Conservation (phyloP, 1,140 invertebrate genomes). For the Apocrypta bakeri region DNA sequence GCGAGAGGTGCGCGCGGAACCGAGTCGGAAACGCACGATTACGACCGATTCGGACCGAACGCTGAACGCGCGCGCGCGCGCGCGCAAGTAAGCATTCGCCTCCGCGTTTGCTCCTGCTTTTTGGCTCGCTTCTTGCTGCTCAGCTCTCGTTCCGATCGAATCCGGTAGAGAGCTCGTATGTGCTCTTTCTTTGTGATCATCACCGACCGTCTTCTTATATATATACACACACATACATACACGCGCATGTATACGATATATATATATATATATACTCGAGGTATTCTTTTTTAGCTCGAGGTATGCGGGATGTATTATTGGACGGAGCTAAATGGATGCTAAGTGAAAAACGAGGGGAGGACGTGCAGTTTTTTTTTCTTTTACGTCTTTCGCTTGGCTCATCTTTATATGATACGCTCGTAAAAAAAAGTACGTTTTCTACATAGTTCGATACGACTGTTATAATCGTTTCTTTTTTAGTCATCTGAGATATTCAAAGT, state of each 20-base stretch:
- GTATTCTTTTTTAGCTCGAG: conserved; percentile 28
- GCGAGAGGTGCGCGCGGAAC: conserved; percentile 50
- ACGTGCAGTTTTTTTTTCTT: conserved; percentile 21
- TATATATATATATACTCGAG: not conserved
- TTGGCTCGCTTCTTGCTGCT: not conserved
- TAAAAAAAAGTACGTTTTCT: conserved; percentile 26
- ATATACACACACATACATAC: too few relatives aligned
- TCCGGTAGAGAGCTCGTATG: not conserved
- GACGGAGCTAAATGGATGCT: conserved; percentile 39
- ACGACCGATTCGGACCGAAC: conserved; percentile 54
- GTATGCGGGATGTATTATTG: conserved; percentile 38
- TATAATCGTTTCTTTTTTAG: conserved; percentile 15
- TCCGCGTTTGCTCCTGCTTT: not conserved
- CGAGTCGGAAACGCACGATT: conserved; percentile 56
- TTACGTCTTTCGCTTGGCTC: conserved; percentile 8
- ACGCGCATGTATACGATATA: not conserved
- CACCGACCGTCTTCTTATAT: too few relatives aligned
- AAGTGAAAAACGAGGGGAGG: conserved; percentile 38
- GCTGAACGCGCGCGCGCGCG: not conserved
- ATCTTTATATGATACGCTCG: conserved; percentile 43
- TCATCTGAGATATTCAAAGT: not conserved
- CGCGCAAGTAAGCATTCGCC: not conserved
- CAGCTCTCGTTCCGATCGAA: conserved; percentile 25
- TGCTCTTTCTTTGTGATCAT: not conserved
- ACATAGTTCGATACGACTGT: conserved; percentile 26